Conservation (phyloP, 2,888 invertebrate genomes). For the Megalurothrips usitatus region DNA sequence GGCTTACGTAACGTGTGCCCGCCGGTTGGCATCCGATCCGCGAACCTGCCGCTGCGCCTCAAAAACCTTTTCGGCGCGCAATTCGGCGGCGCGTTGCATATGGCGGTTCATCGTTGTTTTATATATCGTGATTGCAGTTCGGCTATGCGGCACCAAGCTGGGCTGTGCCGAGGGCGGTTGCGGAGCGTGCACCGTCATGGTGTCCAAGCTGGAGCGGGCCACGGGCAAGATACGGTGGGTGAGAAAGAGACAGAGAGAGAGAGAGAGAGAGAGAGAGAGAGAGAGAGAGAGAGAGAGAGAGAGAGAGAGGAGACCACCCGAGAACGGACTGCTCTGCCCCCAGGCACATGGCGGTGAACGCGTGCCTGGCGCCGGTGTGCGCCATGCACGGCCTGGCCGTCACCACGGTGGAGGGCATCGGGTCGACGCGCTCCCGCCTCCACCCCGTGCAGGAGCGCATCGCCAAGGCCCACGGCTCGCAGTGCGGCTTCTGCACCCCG, state of each 20-base stretch:
- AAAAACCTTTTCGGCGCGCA: background rate
- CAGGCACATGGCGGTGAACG: constrained; percentile 80
- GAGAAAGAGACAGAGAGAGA: no score
- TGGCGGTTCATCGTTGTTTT: background rate
- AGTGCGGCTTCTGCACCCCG: constrained; percentile 94
- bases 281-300: no score
- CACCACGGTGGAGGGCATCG: constrained; percentile 91
- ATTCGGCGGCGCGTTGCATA: background rate
- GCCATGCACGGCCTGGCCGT: constrained; percentile 83
- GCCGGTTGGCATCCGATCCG: no score
- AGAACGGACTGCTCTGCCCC: background rate
- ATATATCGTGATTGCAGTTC: constrained; percentile 53
- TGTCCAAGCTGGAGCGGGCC: constrained; percentile 64
- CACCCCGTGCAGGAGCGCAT: constrained; percentile 86
- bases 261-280: no score
- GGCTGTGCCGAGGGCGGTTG: constrained; percentile 94
- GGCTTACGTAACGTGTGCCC: background rate
- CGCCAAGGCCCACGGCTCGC: constrained; percentile 87
- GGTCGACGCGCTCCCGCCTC: constrained; percentile 68
- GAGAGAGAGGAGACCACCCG: background rate
- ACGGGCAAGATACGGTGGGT: constrained; percentile 51
- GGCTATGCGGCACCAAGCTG: constrained; percentile 83
- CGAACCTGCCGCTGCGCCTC: background rate
- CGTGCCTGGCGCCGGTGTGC: constrained; percentile 83
- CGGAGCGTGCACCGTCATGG: constrained; percentile 92